A percentile compares a stretch with the other conserved stretches of the same genome.
phyloP scores from a whole-genome alignment of 1,140 invertebrate genomes.

The Batillaria attramentaria region DNA sequence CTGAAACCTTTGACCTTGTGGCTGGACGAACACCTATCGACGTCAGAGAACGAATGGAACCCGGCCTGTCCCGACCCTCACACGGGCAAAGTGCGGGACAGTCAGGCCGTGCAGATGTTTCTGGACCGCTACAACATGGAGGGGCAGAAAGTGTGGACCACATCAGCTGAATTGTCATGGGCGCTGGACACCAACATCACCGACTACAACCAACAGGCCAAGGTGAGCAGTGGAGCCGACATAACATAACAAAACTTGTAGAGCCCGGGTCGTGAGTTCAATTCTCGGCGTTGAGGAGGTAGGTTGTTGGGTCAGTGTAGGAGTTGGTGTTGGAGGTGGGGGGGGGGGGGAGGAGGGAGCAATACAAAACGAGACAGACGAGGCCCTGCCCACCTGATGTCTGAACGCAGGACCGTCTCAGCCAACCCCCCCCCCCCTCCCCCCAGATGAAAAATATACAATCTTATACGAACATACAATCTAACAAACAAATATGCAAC shows the following conservation, averaged over 20 bases:
- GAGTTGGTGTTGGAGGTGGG: conserved; percentile 98
- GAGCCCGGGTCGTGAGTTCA: too few relatives aligned
- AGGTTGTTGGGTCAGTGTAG: too few relatives aligned
- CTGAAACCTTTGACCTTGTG: conserved; percentile 77
- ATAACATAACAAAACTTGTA: too few relatives aligned
- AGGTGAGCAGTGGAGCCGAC: too few relatives aligned
- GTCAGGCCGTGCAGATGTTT: conserved; percentile 35
- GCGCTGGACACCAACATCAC: conserved; percentile 58
- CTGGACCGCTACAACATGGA: conserved; percentile 41
- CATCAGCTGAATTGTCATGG: conserved; percentile 39
- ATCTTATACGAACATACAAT: background rate
- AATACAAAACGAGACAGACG: too few relatives aligned
- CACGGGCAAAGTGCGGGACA: conserved; percentile 33
- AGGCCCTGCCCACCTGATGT: too few relatives aligned
- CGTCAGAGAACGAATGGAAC: conserved; percentile 25
- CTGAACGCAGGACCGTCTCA: background rate
- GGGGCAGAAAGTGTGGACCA: conserved; percentile 24
- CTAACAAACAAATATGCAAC: background rate
- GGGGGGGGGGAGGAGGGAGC: conserved; percentile 77
- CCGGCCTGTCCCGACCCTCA: conserved; percentile 15
- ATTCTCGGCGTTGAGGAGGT: too few relatives aligned
- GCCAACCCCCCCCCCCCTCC: background rate
- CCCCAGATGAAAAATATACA: background rate
- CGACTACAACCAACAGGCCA: conserved; percentile 49
- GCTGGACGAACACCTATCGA: conserved; percentile 74